phyloP scores from a whole-genome alignment of 2,888 invertebrate species.

The Pheosia tremula region DNA sequence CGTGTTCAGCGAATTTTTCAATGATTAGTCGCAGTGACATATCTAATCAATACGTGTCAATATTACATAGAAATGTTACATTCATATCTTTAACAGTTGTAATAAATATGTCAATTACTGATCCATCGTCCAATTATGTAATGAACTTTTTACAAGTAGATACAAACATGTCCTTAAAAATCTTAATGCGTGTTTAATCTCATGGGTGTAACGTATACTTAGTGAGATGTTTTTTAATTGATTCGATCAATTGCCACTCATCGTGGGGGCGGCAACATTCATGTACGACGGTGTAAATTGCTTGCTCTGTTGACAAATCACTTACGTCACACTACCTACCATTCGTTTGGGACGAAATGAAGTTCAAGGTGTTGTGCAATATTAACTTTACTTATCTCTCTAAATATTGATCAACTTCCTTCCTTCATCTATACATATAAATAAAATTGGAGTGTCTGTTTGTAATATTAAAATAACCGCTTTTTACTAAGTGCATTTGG shows the following conservation, averaged over 20 bases:
- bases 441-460: too few species aligned
- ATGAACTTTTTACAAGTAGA: neutral
- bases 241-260: conserved; percentile 39
- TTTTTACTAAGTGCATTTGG: too few species aligned
- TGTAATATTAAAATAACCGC: too few species aligned
- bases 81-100: conserved; percentile 1
- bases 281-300: conserved; percentile 63
- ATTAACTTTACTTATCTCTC: conserved; percentile 33
- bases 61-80: neutral
- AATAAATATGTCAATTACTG: neutral
- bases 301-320: conserved; percentile 67
- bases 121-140: neutral
- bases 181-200: conserved; percentile 6
- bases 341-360: conserved; percentile 57
- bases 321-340: conserved; percentile 66
- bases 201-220: neutral
- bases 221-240: conserved; percentile 18
- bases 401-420: conserved; percentile 7
- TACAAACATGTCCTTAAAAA: conserved; percentile 1
- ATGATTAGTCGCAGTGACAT: neutral
- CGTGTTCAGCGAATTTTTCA: neutral
- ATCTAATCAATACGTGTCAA: conserved; percentile 3
- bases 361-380: conserved; percentile 72
- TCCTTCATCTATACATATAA: neutral
- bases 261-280: conserved; percentile 54